Conservation (phyloP, 1,140 invertebrate species). For the Ectropis grisescens region DNA sequence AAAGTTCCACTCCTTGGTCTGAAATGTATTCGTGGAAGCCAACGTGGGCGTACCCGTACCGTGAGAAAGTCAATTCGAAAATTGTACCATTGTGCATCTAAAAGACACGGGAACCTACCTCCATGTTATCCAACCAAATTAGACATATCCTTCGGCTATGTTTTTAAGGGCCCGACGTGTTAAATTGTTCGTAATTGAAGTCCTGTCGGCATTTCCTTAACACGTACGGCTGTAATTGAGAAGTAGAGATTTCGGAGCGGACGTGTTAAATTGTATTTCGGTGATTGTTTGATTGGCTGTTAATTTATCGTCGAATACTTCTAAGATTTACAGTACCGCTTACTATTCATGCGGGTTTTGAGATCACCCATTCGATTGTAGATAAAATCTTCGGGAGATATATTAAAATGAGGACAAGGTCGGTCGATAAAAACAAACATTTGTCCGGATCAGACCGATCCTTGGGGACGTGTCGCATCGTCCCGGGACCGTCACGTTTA, state of each 20-base stretch:
- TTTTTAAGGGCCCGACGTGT: constrained; percentile 7
- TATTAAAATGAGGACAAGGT: constrained; percentile 54
- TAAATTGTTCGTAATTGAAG: constrained; percentile 12
- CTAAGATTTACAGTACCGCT: too few relatives aligned
- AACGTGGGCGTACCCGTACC: constrained; percentile 37
- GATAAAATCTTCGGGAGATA: constrained; percentile 42
- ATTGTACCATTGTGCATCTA: constrained; percentile 27
- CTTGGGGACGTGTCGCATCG: constrained; percentile 36
- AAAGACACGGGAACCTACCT: constrained; percentile 3
- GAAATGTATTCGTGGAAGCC: constrained; percentile 55
- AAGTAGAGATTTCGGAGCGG: too few relatives aligned
- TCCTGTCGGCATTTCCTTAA: constrained; percentile 6
- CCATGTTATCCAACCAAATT: constrained; percentile 11
- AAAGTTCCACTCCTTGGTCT: constrained; percentile 33
- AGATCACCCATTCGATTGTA: constrained; percentile 23
- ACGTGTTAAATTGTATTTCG: too few relatives aligned
- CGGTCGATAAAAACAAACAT: constrained; percentile 58
- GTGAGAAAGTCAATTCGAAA: constrained; percentile 54
- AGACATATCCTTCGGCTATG: constrained; percentile 12
- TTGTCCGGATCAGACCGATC: constrained; percentile 39
- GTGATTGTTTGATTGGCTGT: too few relatives aligned
- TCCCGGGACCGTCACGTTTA: constrained; percentile 30
- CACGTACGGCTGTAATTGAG: too few relatives aligned
- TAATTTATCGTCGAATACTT: too few relatives aligned
- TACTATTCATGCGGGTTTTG: constrained; percentile 7